phyloP scores from a whole-genome alignment of 2,888 invertebrate genomes.

The Nephrotoma guestfalica region DNA sequence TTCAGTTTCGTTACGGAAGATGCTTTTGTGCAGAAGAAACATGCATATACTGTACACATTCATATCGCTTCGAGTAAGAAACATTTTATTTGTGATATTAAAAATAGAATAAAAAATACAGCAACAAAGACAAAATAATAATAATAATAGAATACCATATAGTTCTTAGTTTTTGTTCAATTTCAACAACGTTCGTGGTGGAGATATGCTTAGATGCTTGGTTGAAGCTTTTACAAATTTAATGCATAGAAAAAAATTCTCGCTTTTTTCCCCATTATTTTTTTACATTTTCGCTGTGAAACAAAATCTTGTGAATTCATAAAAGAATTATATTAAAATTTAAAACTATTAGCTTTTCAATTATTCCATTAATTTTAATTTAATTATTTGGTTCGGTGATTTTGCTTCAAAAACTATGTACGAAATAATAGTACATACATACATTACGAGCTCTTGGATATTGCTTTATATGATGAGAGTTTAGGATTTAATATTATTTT shows the following conservation, averaged over 20 bases:
- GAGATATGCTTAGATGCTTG: background rate
- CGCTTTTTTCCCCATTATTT: background rate
- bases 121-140: background rate
- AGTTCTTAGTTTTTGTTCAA: background rate
- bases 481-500: background rate
- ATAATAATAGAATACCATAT: background rate
- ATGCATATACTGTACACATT: background rate
- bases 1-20: background rate
- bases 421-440: background rate
- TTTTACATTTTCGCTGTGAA: background rate
- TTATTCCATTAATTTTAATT: background rate
- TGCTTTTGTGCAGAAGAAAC: background rate
- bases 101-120: background rate
- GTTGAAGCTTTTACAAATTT: background rate
- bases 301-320: background rate
- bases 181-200: background rate
- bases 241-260: background rate
- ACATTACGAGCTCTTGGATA: background rate
- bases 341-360: background rate
- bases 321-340: background rate
- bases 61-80: background rate
- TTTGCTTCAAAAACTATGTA: background rate
- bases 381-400: background rate
- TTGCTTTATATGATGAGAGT: background rate
- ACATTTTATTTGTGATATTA: background rate